Evolutionary conservation across 23 tunicate genomes (phyloP).

Genomic region (Oikopleura dioica): DNA sequence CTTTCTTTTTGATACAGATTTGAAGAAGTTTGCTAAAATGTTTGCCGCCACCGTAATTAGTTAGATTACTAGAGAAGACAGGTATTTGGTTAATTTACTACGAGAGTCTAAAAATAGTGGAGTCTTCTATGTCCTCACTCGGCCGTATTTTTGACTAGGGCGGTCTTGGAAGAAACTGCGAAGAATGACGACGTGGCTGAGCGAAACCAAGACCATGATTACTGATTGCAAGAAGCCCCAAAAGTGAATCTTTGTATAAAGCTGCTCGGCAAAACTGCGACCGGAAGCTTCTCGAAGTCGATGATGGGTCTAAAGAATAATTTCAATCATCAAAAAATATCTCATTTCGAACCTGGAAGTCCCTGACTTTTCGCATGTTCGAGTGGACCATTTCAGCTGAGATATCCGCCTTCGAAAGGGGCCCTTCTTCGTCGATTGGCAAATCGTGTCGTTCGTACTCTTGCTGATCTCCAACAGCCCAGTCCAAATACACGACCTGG

Average conservation of each 20-base stretch:
- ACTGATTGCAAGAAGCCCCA: conserved; percentile 3
- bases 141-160: no score
- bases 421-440: not conserved
- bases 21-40: no score
- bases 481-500: conserved; percentile 1
- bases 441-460: not conserved
- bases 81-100: no score
- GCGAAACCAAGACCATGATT: conserved; percentile 7
- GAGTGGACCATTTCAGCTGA: not conserved
- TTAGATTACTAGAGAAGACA: no score
- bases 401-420: not conserved
- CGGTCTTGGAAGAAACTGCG: not conserved
- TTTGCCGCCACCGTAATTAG: no score
- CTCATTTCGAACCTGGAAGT: conserved; percentile 1
- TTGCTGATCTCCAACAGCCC: conserved; percentile 1
- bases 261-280: not conserved
- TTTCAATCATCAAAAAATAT: not conserved
- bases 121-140: no score
- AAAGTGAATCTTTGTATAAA: not conserved
- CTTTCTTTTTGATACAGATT: no score
- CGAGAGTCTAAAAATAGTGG: no score
- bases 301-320: conserved; percentile 5
- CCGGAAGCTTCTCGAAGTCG: not conserved
- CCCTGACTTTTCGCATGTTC: not conserved
- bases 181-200: conserved; percentile 7